Conservation (phyloP, 1,140 invertebrate genomes). For the Nephotettix cincticeps region DNA sequence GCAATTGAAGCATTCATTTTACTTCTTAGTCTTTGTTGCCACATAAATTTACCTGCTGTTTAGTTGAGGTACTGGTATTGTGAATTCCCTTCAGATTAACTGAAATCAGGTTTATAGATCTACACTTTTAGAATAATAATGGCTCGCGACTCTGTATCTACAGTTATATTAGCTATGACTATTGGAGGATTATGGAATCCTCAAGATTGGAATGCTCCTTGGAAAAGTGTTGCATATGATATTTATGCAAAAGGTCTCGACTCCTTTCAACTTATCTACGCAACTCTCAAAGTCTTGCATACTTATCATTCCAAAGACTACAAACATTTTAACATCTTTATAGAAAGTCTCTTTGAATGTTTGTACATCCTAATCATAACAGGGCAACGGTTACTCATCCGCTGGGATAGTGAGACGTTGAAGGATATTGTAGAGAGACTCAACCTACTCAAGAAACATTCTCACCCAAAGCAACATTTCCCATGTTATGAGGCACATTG, state of each 20-base stretch:
- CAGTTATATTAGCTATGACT: background rate
- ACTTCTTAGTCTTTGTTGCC: too few relatives aligned
- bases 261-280: background rate
- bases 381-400: background rate
- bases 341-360: background rate
- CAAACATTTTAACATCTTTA: background rate
- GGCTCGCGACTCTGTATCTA: background rate
- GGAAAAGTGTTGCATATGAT: background rate
- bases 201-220: background rate
- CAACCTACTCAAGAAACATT: too few relatives aligned
- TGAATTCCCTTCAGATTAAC: too few relatives aligned
- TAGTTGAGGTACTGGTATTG: too few relatives aligned
- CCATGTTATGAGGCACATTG: background rate
- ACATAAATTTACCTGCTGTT: too few relatives aligned
- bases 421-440: background rate
- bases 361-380: background rate
- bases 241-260: background rate
- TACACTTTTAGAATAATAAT: too few relatives aligned
- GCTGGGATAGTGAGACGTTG: background rate
- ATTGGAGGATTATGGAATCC: background rate
- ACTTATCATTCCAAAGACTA: background rate
- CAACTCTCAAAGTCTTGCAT: background rate
- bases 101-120: too few relatives aligned
- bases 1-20: too few relatives aligned
- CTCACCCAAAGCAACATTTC: background rate